Conservation (phyloP, 1,140 invertebrate genomes). For the Stegodyphus dumicola region DNA sequence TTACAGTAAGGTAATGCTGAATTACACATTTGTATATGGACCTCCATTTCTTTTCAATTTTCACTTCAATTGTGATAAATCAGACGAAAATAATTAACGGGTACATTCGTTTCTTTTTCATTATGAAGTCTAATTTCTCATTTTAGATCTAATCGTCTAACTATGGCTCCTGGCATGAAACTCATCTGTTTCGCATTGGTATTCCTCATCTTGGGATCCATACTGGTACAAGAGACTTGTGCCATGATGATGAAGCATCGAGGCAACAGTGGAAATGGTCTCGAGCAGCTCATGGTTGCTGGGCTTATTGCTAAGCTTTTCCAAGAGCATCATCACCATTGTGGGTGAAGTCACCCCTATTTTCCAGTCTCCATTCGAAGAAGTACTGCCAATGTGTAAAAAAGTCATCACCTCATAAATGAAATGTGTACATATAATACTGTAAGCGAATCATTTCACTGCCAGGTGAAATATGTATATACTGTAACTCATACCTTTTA, state of each 20-base stretch:
- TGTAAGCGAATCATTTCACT: too few species aligned
- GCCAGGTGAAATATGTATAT: too few species aligned
- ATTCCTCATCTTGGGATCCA: slow-evolving; percentile 1
- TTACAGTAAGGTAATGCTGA: too few species aligned
- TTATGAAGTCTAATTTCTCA: not conserved
- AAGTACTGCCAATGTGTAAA: too few species aligned
- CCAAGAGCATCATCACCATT: slow-evolving; percentile 19
- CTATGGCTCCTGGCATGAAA: not conserved
- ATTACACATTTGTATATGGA: too few species aligned
- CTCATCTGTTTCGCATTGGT: not conserved
- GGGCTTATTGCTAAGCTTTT: slow-evolving; percentile 37
- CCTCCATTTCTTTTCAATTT: too few species aligned
- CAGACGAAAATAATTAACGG: too few species aligned
- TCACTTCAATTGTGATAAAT: too few species aligned
- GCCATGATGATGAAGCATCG: slow-evolving; percentile 18
- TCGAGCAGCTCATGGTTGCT: slow-evolving; percentile 22
- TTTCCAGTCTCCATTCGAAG: too few species aligned
- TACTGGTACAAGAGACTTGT: not conserved
- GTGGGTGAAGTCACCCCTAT: not conserved
- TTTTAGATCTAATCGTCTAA: not conserved
- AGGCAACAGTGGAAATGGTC: not conserved
- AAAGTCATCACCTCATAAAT: too few species aligned
- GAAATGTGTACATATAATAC: too few species aligned
- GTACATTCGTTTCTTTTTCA: not conserved
- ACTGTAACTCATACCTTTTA: too few species aligned